Conservation (phyloP, 2,797 vertebrate genomes). For the Garrulus glandarius region DNA sequence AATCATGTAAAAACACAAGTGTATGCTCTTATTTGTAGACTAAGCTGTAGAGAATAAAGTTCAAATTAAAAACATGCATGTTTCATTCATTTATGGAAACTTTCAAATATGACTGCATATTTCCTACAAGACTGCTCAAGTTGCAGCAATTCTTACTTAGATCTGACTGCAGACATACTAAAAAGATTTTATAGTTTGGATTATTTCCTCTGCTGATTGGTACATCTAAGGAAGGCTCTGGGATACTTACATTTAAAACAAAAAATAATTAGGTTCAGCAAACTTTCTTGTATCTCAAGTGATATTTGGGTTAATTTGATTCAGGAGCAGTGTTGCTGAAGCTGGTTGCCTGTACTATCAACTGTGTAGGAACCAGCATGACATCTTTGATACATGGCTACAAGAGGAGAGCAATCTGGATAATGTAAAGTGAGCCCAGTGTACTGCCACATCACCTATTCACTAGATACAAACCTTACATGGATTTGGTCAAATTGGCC, state of each 20-base stretch:
- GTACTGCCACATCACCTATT: not conserved
- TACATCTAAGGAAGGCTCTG: not conserved
- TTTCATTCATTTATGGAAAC: not conserved
- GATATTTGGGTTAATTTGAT: not conserved
- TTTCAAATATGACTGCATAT: not conserved
- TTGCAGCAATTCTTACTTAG: not conserved
- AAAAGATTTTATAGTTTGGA: not conserved
- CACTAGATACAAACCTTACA: not conserved
- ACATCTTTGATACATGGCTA: not conserved
- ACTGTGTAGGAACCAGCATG: not conserved
- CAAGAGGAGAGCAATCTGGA: not conserved
- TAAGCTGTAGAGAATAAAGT: not conserved
- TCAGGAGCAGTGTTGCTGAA: not conserved
- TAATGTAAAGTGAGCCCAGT: not conserved
- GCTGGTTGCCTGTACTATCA: not conserved
- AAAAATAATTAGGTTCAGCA: not conserved
- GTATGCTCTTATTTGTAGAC: rapidly evolving
- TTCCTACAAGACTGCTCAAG: not conserved
- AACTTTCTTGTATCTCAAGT: not conserved
- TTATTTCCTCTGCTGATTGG: not conserved
- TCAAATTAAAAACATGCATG: not conserved
- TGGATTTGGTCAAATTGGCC: not conserved
- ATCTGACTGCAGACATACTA: not conserved
- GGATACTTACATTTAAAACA: not conserved
- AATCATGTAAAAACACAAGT: not conserved